These are phyloP conservation scores for Lamellibrachia satsuma DNA, from an alignment of 2,888 invertebrate genomes.

Conservation along the genomic window DNA sequence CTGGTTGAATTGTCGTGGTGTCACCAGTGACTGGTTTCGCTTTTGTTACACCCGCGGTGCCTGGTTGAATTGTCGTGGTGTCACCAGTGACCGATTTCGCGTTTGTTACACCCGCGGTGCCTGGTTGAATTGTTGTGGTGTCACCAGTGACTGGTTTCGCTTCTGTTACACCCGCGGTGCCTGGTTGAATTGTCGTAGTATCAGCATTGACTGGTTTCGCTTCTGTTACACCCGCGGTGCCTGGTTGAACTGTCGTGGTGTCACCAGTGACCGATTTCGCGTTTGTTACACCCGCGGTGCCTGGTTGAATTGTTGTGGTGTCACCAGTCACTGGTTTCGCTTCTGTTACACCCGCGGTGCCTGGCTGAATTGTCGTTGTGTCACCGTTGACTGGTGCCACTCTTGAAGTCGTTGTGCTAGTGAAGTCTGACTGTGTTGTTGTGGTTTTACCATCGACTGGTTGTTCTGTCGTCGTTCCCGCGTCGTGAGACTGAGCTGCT, in stretches of 20 bases:
- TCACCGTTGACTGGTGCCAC: not conserved
- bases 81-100: not conserved
- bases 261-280: not conserved
- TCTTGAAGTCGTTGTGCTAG: not conserved
- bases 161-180: too few relatives aligned
- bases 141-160: too few relatives aligned
- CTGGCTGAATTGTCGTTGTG: not conserved
- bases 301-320: not conserved
- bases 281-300: not conserved
- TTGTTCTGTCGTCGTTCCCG: not conserved
- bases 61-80: not conserved
- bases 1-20: too few relatives aligned
- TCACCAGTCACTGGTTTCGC: too few relatives aligned
- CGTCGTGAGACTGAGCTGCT: not conserved
- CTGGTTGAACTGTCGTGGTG: not conserved
- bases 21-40: too few relatives aligned
- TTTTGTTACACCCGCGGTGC: too few relatives aligned
- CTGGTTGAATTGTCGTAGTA: too few relatives aligned
- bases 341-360: not conserved
- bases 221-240: too few relatives aligned
- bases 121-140: not conserved
- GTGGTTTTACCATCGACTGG: not conserved
- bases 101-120: not conserved
- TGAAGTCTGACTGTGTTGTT: not conserved
- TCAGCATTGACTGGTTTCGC: too few relatives aligned